phyloP scores from a whole-genome alignment of 2,888 invertebrate species.

The Volucella bombylans region DNA sequence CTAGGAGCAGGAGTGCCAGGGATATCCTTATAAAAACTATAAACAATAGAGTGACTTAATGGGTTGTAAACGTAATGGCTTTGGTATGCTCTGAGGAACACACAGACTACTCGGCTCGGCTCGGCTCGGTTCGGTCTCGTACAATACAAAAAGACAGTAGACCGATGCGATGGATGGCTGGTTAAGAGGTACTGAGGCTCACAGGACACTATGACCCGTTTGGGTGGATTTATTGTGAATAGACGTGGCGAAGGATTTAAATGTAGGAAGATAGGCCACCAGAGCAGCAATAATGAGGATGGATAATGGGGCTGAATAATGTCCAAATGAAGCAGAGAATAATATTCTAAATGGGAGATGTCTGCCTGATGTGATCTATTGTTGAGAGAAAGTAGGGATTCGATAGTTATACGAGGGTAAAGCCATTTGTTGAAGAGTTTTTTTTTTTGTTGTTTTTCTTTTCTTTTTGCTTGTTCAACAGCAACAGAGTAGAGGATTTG shows the following conservation, averaged over 20 bases:
- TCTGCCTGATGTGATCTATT: constrained; percentile 51
- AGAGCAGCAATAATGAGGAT: constrained; percentile 62
- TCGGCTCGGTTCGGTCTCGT: too few relatives aligned
- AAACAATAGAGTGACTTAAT: constrained; percentile 72
- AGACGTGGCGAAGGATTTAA: constrained; percentile 56
- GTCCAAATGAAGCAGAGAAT: constrained; percentile 34
- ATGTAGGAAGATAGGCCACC: constrained; percentile 59
- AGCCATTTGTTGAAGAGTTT: too few relatives aligned
- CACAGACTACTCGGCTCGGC: too few relatives aligned
- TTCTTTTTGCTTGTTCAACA: too few relatives aligned
- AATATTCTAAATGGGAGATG: constrained; percentile 36
- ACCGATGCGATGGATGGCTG: constrained; percentile 58
- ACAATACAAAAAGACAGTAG: constrained; percentile 42
- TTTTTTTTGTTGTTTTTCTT: too few relatives aligned
- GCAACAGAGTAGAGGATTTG: too few relatives aligned
- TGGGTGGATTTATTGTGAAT: constrained; percentile 48
- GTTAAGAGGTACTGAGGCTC: constrained; percentile 56
- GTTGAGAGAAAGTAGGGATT: too few relatives aligned
- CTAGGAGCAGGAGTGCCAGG: constrained; percentile 52
- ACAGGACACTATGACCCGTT: constrained; percentile 51
- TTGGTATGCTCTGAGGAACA: constrained; percentile 27
- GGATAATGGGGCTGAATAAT: constrained; percentile 56
- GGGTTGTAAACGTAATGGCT: constrained; percentile 68
- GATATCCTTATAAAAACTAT: constrained; percentile 70
- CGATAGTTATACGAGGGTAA: too few relatives aligned